Evolutionary conservation across 2,797 vertebrate species (phyloP), one percentile per base, ranked within the genome.

Genomic region (Lithobates pipiens): DNA sequence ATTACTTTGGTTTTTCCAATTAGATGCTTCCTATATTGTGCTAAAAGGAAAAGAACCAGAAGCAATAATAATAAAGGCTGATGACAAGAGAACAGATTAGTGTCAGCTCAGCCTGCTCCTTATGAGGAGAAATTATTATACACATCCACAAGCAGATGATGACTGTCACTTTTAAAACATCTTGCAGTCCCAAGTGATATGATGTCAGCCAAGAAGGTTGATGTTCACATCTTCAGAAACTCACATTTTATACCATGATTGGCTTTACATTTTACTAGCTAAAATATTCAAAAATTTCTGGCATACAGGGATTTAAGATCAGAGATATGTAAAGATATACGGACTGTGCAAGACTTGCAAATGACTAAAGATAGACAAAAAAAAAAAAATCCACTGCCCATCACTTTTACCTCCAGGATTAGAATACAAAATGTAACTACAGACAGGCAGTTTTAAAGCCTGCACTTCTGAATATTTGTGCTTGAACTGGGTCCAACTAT

Each of bases 1-100:
- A 92, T 94, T 93, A 89, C 89, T 88, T 91, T 80, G 89, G 89
- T 89, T 92, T 92, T 88, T 80, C 91, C 92, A 93, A 83, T 94
- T 94, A 92, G 86, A 88, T 76, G 79, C 90, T 91, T 88, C 46
- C 0, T 90, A 91, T 93, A 90, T 91, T 76, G 84, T 80, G 85
- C 86, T 50, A 77, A 34, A 80, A 86, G 21, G 88, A 27, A 82
- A 90, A 89, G 89, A 91, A 89, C 39, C 71, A 88, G 89, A 90
- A 90, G 72, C 80, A 16, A 78, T 89, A 91, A 90, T 92, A 89
- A 91, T 92, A 89, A 92, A 90, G 89, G 91, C 85, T 91, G 89
- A 91, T 54, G 88, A 92, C 92, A 91, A 90, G 80, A 89, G 85
- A 89, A 89, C 84, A 90, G 89, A 90, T 93, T 91, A 93, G 91